A percentile compares a stretch with the other conserved stretches of the same genome.
These are phyloP conservation scores for Micronycteris hirsuta DNA, from an alignment of 2,113 vertebrate species.

Conservation along the genomic window DNA sequence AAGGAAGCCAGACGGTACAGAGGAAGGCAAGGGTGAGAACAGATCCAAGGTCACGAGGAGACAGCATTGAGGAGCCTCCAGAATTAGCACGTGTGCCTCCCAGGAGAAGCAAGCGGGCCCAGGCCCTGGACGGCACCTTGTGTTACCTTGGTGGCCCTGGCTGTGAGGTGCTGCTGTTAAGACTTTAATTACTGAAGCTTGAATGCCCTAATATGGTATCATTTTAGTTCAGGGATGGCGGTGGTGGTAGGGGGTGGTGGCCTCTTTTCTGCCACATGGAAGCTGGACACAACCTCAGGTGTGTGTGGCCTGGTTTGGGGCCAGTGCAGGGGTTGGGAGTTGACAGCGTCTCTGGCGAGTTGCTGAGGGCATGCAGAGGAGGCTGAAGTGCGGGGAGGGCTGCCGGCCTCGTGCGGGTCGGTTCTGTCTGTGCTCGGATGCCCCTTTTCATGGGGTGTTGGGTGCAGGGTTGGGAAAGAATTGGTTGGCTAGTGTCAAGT, in stretches of 20 bases:
- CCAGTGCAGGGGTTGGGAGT: neutral
- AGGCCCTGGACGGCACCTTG: rapidly evolving
- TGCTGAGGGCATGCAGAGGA: neutral
- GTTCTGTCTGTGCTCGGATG: neutral
- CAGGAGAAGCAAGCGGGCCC: neutral
- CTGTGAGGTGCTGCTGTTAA: neutral
- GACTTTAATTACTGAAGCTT: neutral
- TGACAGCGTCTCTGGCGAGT: neutral
- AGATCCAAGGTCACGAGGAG: neutral
- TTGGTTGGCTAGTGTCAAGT: neutral
- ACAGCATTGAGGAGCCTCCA: neutral
- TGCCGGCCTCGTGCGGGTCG: neutral
- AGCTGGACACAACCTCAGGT: neutral
- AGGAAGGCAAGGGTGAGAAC: neutral
- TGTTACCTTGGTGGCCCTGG: neutral
- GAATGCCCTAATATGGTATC: neutral
- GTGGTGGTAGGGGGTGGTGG: neutral
- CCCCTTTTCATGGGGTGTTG: neutral
- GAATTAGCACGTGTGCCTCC: neutral
- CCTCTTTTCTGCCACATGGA: neutral
- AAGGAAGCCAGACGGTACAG: neutral
- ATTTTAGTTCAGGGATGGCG: neutral
- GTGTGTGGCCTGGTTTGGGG: neutral
- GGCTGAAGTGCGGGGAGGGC: neutral
- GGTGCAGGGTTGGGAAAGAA: constrained; percentile 18